Conservation (phyloP, 1,140 invertebrate genomes). For the Mycetomoellerius zeteki region DNA sequence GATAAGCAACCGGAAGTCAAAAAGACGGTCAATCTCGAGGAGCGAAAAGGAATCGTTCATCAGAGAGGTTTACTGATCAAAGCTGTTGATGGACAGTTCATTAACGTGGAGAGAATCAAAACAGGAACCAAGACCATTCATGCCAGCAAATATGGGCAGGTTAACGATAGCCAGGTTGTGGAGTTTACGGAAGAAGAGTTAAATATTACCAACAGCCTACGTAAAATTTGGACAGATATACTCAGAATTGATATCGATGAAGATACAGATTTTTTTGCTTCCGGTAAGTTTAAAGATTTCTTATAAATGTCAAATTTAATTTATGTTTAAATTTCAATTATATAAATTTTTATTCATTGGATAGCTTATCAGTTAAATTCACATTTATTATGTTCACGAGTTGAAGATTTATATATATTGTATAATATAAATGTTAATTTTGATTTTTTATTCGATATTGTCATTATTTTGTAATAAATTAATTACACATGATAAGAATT, state of each 20-base stretch:
- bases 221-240: constrained; percentile 94
- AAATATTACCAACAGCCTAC: constrained; percentile 88
- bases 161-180: constrained; percentile 86
- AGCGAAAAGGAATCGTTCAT: constrained; percentile 91
- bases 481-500: background rate
- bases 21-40: constrained; percentile 88
- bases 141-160: constrained; percentile 92
- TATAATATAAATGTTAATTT: constrained; percentile 15
- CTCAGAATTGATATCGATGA: constrained; percentile 92
- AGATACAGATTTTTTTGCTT: constrained; percentile 96
- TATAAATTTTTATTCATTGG: background rate
- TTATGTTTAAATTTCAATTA: background rate
- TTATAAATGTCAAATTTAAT: background rate
- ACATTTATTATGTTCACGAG: background rate
- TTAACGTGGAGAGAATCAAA: constrained; percentile 92
- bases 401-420: background rate
- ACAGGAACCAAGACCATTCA: constrained; percentile 94
- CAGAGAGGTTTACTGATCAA: constrained; percentile 93
- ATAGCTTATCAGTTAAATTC: background rate
- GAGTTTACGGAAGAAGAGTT: constrained; percentile 94
- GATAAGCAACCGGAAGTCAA: constrained; percentile 88
- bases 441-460: background rate
- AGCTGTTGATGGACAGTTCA: constrained; percentile 92
- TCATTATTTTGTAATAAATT: background rate
- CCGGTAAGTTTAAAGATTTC: constrained; percentile 84